Conservation (phyloP, 2,888 invertebrate species). For the Listrodromus nycthemerus region DNA sequence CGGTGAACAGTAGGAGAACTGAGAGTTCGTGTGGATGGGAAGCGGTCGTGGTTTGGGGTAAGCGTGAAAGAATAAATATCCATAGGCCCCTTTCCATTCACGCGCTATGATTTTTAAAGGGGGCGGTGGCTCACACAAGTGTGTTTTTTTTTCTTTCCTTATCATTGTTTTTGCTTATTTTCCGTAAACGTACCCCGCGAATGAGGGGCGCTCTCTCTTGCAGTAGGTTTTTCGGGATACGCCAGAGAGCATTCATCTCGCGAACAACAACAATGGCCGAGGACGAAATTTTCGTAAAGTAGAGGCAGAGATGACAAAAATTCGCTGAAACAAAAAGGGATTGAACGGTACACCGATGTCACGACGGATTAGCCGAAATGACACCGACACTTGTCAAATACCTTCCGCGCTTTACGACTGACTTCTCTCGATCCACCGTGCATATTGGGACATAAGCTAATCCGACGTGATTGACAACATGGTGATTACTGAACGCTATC, state of each 20-base stretch:
- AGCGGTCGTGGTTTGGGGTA: constrained; percentile 70
- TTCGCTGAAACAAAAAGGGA: neutral
- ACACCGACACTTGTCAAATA: constrained; percentile 41
- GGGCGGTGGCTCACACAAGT: constrained; percentile 80
- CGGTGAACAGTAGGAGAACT: constrained; percentile 28
- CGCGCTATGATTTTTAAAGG: constrained; percentile 73
- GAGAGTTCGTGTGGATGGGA: constrained; percentile 58
- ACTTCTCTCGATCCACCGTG: constrained; percentile 32
- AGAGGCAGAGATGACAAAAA: constrained; percentile 37
- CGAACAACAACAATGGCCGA: constrained; percentile 78
- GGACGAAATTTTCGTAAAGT: constrained; percentile 50
- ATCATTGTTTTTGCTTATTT: neutral
- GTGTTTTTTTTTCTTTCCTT: constrained; percentile 71
- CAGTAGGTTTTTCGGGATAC: constrained; percentile 48
- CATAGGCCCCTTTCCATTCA: constrained; percentile 60
- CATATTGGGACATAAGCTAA: constrained; percentile 30
- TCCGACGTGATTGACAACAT: constrained; percentile 55
- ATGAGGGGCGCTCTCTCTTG: constrained; percentile 40
- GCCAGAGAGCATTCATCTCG: constrained; percentile 55
- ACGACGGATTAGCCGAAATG: constrained; percentile 14
- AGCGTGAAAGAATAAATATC: constrained; percentile 60
- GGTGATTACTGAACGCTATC: constrained; percentile 51
- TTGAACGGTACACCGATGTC: neutral
- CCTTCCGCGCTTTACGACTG: constrained; percentile 12
- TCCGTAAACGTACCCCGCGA: constrained; percentile 50